Conservation (phyloP, 2,888 invertebrate genomes). For the Eupeodes luniger region DNA sequence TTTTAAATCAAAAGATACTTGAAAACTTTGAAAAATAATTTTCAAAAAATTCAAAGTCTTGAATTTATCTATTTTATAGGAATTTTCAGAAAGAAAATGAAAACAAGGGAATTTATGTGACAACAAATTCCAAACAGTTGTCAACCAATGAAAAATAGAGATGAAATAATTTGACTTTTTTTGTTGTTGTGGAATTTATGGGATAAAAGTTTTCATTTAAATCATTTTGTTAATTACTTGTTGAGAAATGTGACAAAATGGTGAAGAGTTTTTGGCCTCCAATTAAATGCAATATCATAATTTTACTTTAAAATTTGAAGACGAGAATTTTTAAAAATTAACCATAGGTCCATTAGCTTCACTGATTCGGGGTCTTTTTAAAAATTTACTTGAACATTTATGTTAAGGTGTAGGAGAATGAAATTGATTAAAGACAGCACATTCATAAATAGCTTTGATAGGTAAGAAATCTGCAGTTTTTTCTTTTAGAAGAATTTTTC, state of each 20-base stretch:
- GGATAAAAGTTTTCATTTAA: slow-evolving; percentile 31
- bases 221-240: slow-evolving; percentile 39
- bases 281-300: neutral
- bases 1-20: slow-evolving; percentile 15
- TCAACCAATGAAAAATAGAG: slow-evolving; percentile 30
- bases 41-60: neutral
- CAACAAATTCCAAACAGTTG: slow-evolving; percentile 50
- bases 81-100: neutral
- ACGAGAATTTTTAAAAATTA: neutral
- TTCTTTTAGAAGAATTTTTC: too few relatives aligned
- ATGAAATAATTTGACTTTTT: slow-evolving; percentile 1
- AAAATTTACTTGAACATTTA: too few relatives aligned
- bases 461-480: too few relatives aligned
- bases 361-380: too few relatives aligned
- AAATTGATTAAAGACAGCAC: too few relatives aligned
- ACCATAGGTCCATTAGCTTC: too few relatives aligned
- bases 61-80: neutral
- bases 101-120: slow-evolving; percentile 44
- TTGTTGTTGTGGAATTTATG: slow-evolving; percentile 7
- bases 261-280: slow-evolving; percentile 23
- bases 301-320: neutral
- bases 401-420: too few relatives aligned
- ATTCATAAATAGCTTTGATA: too few relatives aligned
- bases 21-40: slow-evolving; percentile 5
- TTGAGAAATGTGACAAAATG: slow-evolving; percentile 42